phyloP scores from a whole-genome alignment of 1,140 invertebrate genomes.

The Sitodiplosis mosellana region DNA sequence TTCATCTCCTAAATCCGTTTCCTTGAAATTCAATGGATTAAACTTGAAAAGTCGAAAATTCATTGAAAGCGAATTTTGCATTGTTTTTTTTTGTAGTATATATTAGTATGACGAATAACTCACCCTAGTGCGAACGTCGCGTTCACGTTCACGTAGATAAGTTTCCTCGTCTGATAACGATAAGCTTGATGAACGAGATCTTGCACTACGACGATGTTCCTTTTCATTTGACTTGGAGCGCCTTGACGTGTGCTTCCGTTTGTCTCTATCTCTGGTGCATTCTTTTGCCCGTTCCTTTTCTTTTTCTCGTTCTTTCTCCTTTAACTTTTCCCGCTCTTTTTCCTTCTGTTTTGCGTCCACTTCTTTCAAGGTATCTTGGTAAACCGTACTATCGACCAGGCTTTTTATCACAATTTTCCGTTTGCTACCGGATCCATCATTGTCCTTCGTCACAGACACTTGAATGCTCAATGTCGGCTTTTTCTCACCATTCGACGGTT shows the following conservation, averaged over 20 bases:
- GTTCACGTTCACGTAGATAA: slow-evolving; percentile 25
- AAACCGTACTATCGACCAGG: slow-evolving; percentile 43
- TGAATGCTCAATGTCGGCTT: slow-evolving; percentile 5
- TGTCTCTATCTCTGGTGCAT: slow-evolving; percentile 29
- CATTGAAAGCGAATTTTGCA: no score
- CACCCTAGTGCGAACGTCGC: slow-evolving; percentile 17
- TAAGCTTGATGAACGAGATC: slow-evolving; percentile 21
- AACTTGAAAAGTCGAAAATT: no score
- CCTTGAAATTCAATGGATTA: no score
- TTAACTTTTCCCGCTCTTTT: slow-evolving; percentile 27
- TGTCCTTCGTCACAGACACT: slow-evolving; percentile 24
- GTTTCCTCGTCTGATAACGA: slow-evolving; percentile 29
- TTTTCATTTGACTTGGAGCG: no score
- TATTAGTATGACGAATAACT: no score
- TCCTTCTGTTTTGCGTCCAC: slow-evolving; percentile 34
- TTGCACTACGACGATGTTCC: no score
- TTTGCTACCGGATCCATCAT: no score
- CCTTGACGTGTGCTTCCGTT: slow-evolving; percentile 25
- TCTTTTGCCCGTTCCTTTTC: no score
- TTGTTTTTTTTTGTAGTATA: no score
- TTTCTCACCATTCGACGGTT: no score
- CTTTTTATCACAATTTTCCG: slow-evolving; percentile 39
- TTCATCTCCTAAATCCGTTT: no score
- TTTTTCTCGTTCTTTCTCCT: no score
- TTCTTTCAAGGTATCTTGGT: slow-evolving; percentile 42